These are phyloP conservation scores for Drosophila ercepeae DNA, from an alignment of 1,140 invertebrate genomes.

Conservation along the genomic window DNA sequence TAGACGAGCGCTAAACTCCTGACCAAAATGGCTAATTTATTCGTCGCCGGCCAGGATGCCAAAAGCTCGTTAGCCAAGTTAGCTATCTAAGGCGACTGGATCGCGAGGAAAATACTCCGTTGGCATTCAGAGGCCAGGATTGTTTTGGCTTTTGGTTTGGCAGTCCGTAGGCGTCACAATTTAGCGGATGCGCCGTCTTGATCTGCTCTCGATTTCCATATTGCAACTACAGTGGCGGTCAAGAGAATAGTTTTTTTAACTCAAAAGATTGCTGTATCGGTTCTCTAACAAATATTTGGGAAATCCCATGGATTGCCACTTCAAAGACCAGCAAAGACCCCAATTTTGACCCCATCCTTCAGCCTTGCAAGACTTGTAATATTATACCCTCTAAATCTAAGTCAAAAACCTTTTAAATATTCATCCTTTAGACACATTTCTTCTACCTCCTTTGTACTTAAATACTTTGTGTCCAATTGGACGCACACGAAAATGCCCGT, in stretches of 20 bases:
- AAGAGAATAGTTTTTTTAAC: neutral
- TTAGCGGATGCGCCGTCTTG: slow-evolving; percentile 51
- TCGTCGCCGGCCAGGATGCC: slow-evolving; percentile 24
- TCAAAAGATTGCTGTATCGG: no score
- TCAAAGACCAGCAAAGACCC: no score
- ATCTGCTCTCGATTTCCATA: slow-evolving; percentile 31
- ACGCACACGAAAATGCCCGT: slow-evolving; percentile 23
- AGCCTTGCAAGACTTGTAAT: no score
- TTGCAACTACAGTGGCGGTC: slow-evolving; percentile 3
- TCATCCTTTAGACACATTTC: no score
- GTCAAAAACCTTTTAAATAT: no score
- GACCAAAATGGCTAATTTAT: slow-evolving; percentile 41
- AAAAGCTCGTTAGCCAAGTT: slow-evolving; percentile 60
- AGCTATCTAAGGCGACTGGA: slow-evolving; percentile 32
- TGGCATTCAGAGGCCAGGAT: slow-evolving; percentile 1
- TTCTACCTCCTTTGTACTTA: neutral
- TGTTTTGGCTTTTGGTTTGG: neutral
- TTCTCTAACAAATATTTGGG: no score
- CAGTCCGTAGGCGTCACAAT: slow-evolving; percentile 39
- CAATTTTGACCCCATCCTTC: no score
- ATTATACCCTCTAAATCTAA: no score
- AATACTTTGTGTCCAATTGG: slow-evolving; percentile 8
- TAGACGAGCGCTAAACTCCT: slow-evolving; percentile 30
- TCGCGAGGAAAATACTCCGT: neutral
- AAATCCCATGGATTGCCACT: no score